phyloP scores from a whole-genome alignment of 2,113 vertebrate species.

The Gulo gulo region DNA sequence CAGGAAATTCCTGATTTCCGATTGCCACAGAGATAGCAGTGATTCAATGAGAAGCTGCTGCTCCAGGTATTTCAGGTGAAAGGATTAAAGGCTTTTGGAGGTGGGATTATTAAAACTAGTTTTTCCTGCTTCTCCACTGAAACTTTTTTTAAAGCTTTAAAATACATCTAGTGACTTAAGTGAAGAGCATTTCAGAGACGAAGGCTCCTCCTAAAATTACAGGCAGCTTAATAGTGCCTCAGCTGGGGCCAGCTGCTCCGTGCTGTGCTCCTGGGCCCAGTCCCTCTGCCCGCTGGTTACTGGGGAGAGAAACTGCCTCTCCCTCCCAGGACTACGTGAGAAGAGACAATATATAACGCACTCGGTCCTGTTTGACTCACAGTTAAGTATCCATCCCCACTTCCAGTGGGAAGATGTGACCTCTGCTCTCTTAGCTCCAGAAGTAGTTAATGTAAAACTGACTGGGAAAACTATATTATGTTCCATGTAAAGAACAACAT shows the following conservation, averaged over 20 bases:
- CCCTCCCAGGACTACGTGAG: too few relatives aligned
- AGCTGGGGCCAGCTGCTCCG: background rate
- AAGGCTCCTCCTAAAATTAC: slow-evolving; percentile 8
- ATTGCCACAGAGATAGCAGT: background rate
- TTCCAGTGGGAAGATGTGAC: background rate
- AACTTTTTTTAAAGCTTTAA: slow-evolving; percentile 40
- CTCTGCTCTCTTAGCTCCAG: background rate
- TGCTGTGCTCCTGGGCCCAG: background rate
- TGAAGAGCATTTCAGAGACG: slow-evolving; percentile 38
- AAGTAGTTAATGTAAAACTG: background rate
- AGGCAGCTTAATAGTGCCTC: background rate
- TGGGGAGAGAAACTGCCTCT: background rate
- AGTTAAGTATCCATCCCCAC: background rate
- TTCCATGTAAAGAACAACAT: background rate
- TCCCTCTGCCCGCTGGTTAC: background rate
- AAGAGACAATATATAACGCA: background rate
- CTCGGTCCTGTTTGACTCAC: background rate
- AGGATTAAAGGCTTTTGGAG: slow-evolving; percentile 53
- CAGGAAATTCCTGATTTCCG: slow-evolving; percentile 15
- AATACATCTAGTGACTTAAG: slow-evolving; percentile 44
- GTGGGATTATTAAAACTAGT: slow-evolving; percentile 63
- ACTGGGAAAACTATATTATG: background rate
- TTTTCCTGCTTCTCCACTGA: slow-evolving; percentile 59
- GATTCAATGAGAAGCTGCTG: background rate
- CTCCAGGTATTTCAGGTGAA: slow-evolving; percentile 33